Base-by-base conservation (phyloP, 2,797 vertebrate species). In the Schizopygopsis pylzovi region DNA sequence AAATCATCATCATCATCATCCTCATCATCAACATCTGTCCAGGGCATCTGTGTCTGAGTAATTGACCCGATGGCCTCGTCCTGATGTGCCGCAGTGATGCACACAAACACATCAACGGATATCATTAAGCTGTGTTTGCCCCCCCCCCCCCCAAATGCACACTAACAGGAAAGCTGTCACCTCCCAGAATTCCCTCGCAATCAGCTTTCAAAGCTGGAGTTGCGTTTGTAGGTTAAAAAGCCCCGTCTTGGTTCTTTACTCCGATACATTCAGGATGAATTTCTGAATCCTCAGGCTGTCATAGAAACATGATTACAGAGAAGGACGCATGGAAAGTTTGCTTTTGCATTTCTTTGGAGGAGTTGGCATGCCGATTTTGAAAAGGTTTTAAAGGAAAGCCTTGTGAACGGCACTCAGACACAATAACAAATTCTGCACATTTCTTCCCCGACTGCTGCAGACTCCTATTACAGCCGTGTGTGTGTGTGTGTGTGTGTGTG, bases 21-120 rank as follows among this genome's bases (percentile, higher is more conserved):
- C 13, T 87, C 56, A n/a, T 71, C 88, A 84, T 85, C n/a, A 72
- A 83, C 81, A 88, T 84, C 63, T 77, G 72, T 84, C 70, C 82
- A 4, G 47, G 41, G 49, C 82, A 80, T 84, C 67, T 87, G 77
- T 63, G 61, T 65, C 45, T 22, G 54, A 45, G 56, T 81, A 45
- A 68, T 67, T 72, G 65, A 82, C 83, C 83, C 65, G 1, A 56
- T 68, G 73, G 41, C 61, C 83, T 70, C 20, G 56, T 15, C 70
- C 70, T 13, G 52, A 82, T 72, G 80, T 39, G 43, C 28, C 20
- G 18, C 73, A 8, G n/a, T 25, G 4, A 6, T 22, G 18, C 54
- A 61, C 45, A 68, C 45, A 22, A 47, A 28, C 77, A 45, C 0
- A 39, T n/a, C 49, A 3, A 20, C 2, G 12, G 15, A 9, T 25